These are phyloP conservation scores for Menidia menidia DNA, from an alignment of 2,797 vertebrate genomes.

Conservation along the genomic window DNA sequence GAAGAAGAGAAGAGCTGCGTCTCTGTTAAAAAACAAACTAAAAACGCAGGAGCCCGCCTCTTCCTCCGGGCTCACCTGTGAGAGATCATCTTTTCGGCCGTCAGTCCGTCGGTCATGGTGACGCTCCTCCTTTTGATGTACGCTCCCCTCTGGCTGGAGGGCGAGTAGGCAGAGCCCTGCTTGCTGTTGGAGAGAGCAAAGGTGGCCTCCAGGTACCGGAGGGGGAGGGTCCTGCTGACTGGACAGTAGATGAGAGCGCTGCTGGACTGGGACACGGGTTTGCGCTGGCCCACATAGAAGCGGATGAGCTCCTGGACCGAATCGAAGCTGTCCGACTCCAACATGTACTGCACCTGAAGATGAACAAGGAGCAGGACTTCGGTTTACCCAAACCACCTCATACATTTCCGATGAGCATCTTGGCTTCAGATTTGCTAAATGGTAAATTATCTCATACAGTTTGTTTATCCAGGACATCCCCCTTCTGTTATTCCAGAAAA, in stretches of 20 bases:
- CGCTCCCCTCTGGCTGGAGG: constrained; percentile 88
- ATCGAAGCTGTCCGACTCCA: constrained; percentile 94
- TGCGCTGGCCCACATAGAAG: constrained; percentile 92
- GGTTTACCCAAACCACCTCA: background rate
- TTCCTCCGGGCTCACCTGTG: constrained; percentile 84
- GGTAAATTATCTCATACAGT: background rate
- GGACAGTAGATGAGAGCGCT: constrained; percentile 94
- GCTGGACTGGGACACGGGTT: constrained; percentile 89
- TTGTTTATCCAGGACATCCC: background rate
- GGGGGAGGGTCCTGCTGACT: constrained; percentile 93
- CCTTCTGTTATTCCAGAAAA: background rate
- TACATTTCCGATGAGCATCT: background rate
- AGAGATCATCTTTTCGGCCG: constrained; percentile 91
- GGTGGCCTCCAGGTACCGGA: constrained; percentile 97
- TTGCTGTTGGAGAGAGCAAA: constrained; percentile 89
- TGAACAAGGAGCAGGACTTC: background rate
- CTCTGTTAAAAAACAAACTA: background rate
- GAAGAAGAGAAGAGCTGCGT: background rate
- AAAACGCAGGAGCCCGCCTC: too few relatives aligned
- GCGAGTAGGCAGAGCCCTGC: constrained; percentile 85
- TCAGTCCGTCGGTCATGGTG: constrained; percentile 96
- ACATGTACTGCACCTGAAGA: constrained; percentile 88
- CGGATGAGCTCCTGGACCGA: constrained; percentile 92
- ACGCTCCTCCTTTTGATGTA: constrained; percentile 96
- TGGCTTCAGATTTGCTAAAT: background rate